phyloP scores from a whole-genome alignment of 2,888 invertebrate genomes.

The Salticus scenicus region DNA sequence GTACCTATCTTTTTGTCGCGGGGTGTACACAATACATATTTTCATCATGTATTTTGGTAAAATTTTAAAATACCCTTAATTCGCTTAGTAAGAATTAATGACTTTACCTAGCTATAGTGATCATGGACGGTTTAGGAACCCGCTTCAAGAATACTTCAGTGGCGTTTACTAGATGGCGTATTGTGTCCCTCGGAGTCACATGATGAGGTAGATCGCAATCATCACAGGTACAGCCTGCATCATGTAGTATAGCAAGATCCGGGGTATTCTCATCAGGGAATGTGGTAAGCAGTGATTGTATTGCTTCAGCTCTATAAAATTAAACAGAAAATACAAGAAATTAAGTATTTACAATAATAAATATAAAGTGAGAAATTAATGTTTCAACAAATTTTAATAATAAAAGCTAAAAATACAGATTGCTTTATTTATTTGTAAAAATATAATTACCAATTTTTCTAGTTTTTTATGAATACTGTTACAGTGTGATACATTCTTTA shows the following conservation, averaged over 20 bases:
- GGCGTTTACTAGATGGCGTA: constrained; percentile 80
- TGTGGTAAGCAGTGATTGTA: constrained; percentile 37
- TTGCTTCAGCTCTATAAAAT: constrained; percentile 4
- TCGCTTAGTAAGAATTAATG: no score
- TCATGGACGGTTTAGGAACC: constrained; percentile 82
- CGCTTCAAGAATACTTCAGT: constrained; percentile 79
- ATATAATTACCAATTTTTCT: no score
- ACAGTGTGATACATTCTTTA: no score
- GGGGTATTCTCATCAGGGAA: constrained; percentile 48
- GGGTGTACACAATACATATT: no score
- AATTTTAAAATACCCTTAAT: no score
- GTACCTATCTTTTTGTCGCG: no score
- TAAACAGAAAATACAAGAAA: background rate
- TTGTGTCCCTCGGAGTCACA: constrained; percentile 83
- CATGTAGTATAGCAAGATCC: constrained; percentile 82
- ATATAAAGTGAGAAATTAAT: background rate
- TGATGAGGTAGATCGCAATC: constrained; percentile 88
- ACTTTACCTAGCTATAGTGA: constrained; percentile 84
- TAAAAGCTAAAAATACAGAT: no score
- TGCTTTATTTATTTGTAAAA: no score
- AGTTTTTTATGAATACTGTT: no score
- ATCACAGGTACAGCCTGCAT: constrained; percentile 92
- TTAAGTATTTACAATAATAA: background rate
- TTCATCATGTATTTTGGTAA: no score
- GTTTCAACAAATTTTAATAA: background rate